Evolutionary conservation across 2,888 invertebrate genomes (phyloP).

Genomic region (Diarsia mendica): DNA sequence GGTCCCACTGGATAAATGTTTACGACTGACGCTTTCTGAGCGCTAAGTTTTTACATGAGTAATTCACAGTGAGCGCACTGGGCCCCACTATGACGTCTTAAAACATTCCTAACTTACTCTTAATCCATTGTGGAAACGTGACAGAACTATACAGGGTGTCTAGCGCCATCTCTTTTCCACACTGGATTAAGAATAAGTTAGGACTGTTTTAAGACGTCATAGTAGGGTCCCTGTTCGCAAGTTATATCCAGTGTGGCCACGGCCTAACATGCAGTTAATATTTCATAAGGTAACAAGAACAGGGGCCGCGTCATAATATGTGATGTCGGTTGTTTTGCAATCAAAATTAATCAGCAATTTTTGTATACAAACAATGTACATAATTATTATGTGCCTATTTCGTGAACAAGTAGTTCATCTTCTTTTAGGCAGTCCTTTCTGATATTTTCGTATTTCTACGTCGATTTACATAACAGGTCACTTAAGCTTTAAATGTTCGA

Average conservation of each 20-base stretch:
- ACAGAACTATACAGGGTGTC: too few relatives aligned
- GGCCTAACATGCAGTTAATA: conserved; percentile 53
- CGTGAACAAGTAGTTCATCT: conserved; percentile 19
- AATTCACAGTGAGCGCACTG: not conserved
- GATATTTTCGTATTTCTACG: not conserved
- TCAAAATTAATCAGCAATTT: conserved; percentile 40
- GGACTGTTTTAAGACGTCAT: too few relatives aligned
- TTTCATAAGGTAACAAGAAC: conserved; percentile 63
- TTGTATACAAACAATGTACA: conserved; percentile 32
- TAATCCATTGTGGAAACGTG: too few relatives aligned
- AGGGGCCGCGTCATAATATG: conserved; percentile 32
- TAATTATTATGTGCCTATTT: conserved; percentile 22
- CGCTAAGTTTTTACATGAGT: not conserved
- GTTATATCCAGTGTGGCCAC: conserved; percentile 6
- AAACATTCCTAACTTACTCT: too few relatives aligned
- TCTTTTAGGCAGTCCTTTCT: not conserved
- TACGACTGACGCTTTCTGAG: not conserved
- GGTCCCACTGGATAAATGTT: not conserved
- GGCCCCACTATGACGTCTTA: too few relatives aligned
- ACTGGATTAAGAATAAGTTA: too few relatives aligned
- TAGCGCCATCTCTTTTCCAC: too few relatives aligned
- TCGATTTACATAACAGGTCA: not conserved
- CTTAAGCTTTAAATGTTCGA: conserved; percentile 3
- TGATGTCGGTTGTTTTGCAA: conserved; percentile 46
- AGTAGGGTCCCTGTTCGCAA: too few relatives aligned